Base-by-base conservation (phyloP, 2,797 vertebrate species). In the Anas capensis region DNA sequence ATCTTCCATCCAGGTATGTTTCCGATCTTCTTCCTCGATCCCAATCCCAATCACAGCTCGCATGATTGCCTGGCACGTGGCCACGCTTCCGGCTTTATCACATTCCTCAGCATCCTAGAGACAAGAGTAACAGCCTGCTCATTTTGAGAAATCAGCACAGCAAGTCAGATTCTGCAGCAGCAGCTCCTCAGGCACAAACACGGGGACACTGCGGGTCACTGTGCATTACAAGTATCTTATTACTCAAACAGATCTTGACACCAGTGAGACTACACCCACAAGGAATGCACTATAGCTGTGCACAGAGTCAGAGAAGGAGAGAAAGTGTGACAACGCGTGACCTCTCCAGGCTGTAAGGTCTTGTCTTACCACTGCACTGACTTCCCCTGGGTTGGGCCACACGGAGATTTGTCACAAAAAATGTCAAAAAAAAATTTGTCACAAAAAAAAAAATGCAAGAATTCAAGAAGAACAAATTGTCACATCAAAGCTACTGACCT, bases 1-100 rank as follows among this genome's bases (percentile, higher is more conserved):
- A 16, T 99, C 99, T 92, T 99, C 99, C 99, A 99, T 99, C 99
- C 99, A 99, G 49, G 99, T 99, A 95, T 99, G 99, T 82, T 99
- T 99, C 89, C 99, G 98, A 92, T 99, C 99, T 80, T 99, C 99
- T 27, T 99, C 99, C 92, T 99, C 99, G 3, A 99, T 99, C 79
- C 99, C 99, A 13, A 99, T 99, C 17, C 99, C 99, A 9, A 99
- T 99, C 88, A 99, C 99, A 0, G 99, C 99, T 72, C 99, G 97
- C 96, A 99, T 99, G 90, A 99, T 98, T 0, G 99, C 99, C 97
- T 99, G 99, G 96, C 99, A 99, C 0, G 99, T 99, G 69, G 98
- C 99, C 95, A 99, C 99, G 1, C 99, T 99, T 78, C 99, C 99
- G 7, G 99, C 99, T 98, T 99, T 99, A 95, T 99, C 99, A 87